A percentile compares a stretch with the other conserved stretches of the same genome.
These are phyloP conservation scores for Alauda arvensis DNA, from an alignment of 2,797 vertebrate species.

Conservation along the genomic window DNA sequence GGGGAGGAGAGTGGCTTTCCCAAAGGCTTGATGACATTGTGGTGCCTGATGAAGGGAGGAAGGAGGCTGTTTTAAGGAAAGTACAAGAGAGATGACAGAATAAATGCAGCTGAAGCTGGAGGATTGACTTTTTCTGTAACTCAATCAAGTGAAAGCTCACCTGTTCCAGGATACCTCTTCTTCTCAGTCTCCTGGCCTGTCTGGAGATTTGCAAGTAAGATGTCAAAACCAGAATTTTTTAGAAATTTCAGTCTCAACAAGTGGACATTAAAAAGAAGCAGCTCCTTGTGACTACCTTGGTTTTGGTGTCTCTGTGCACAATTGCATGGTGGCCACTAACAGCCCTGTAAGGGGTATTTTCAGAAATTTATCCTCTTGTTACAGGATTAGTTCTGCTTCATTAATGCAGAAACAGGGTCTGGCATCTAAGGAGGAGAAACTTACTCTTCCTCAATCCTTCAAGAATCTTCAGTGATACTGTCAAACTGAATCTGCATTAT, in stretches of 20 bases:
- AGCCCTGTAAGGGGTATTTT: background rate
- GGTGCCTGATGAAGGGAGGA: background rate
- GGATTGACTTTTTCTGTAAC: background rate
- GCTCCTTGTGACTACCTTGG: background rate
- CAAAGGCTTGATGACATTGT: background rate
- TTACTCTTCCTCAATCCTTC: background rate
- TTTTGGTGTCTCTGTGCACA: background rate
- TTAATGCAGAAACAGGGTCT: background rate
- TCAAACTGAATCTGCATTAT: background rate
- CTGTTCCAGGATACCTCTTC: background rate
- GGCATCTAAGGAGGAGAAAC: background rate
- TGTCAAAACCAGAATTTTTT: background rate
- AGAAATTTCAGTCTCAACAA: background rate
- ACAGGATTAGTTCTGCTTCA: background rate
- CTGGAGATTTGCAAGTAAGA: background rate
- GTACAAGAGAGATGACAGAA: background rate
- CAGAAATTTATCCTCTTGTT: background rate
- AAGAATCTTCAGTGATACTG: background rate
- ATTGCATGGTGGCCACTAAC: background rate
- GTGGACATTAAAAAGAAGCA: background rate
- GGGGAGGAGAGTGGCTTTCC: background rate
- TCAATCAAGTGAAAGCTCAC: background rate
- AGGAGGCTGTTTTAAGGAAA: background rate
- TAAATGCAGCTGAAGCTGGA: background rate
- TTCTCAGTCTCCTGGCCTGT: background rate